Base-by-base conservation (phyloP, 2,888 invertebrate genomes). In the Hybos culiciformis region DNA sequence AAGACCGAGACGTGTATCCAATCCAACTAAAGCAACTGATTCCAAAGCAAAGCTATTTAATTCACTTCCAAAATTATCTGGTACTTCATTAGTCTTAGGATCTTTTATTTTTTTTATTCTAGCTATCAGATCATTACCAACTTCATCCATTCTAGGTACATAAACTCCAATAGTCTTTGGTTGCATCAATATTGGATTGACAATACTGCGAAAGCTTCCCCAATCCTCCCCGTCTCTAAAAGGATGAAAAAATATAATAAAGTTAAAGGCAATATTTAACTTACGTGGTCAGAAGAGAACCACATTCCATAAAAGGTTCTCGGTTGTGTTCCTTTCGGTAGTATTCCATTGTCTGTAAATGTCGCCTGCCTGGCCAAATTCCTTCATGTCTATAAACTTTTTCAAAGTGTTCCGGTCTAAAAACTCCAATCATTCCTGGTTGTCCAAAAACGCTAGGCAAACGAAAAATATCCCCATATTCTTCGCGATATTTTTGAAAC, bases 101-200 rank as follows among this genome's bases (percentile, higher is more conserved):
- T 64, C 54, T 3, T 61, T 56, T 19, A 61, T 56, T 1, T 46
- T 37, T 5, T 57, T 56, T 12, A 68, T 66, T 44, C 67, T 63
- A n/a, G n/a, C n/a, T n/a, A n/a, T n/a, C 5, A 39, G 11, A 5
- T 39, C 5, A 19, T 12, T 8, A 11, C 5, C 20, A 23, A 39
- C n/a, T 1, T 67, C 64, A 20, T 69, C 68, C 46, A 74, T 62
- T 8, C 60, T 64, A 8, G 68, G 62, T 7, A 66, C 59, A 45
- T 74, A 74, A 1, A 70, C 55, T 53, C 70, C 69, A 0, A 72
- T 63, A 33, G 69, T 56, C 52, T 74, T 73, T 0, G 77, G 75
- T 52, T 75, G 71, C 61, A 81, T 62, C 58, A 81, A 65, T 21
- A 75, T 69, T 42, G 75, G 76, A 55, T 80, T 78, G 0, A 78